These are phyloP conservation scores for Limnephilus auricula DNA, from an alignment of 2,888 invertebrate species.

Conservation along the genomic window DNA sequence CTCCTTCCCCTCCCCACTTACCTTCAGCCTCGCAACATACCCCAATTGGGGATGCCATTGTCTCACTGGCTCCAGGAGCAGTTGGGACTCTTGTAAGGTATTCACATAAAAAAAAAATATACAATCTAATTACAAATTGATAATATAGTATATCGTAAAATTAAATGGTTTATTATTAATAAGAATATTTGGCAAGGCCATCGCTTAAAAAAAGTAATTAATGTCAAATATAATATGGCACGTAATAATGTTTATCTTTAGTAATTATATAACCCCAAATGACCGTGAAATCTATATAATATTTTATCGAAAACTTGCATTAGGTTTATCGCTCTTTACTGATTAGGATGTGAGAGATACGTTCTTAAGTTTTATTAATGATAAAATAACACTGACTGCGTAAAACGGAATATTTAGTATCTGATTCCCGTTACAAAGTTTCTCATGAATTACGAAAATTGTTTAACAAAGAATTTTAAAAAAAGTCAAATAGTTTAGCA, in stretches of 20 bases:
- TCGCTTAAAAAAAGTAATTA: not conserved
- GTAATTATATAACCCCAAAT: not conserved
- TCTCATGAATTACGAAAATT: too few species aligned
- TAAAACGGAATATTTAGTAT: too few species aligned
- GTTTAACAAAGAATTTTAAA: too few species aligned
- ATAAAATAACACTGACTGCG: not conserved
- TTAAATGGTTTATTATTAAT: not conserved
- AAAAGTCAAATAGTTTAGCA: too few species aligned
- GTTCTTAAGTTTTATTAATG: not conserved
- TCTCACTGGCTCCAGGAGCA: too few species aligned
- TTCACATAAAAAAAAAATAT: too few species aligned
- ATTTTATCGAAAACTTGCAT: not conserved
- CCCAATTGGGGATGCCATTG: too few species aligned
- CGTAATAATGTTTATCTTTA: not conserved
- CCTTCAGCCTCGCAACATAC: too few species aligned
- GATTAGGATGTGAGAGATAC: not conserved
- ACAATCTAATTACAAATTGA: not conserved
- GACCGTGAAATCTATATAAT: not conserved
- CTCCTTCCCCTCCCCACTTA: too few species aligned
- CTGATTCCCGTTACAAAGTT: not conserved
- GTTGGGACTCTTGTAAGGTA: too few species aligned
- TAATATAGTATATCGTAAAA: not conserved
- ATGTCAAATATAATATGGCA: not conserved
- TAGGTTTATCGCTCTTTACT: not conserved
- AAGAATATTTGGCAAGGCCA: not conserved